Conservation (phyloP, 2,888 invertebrate genomes). For the Mesochorus sp. region DNA sequence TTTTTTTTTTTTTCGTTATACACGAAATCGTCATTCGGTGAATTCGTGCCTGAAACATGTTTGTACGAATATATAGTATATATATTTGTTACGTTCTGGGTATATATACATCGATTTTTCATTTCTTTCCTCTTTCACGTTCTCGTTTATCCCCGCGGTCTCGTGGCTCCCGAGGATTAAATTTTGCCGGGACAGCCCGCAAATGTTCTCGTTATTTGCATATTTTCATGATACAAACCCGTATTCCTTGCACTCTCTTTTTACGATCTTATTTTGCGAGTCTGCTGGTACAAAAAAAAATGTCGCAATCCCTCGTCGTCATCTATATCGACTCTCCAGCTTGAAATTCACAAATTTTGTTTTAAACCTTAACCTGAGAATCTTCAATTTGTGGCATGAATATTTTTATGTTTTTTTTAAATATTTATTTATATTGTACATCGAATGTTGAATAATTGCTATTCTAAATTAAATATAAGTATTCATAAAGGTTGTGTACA, state of each 20-base stretch:
- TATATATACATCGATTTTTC: conserved; percentile 38
- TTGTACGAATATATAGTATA: too few species aligned
- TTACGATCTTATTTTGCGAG: conserved; percentile 19
- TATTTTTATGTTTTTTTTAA: too few species aligned
- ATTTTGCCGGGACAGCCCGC: conserved; percentile 3
- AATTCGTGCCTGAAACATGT: conserved; percentile 57
- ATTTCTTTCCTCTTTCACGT: conserved; percentile 8
- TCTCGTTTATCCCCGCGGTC: not conserved
- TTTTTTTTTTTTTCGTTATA: conserved; percentile 45
- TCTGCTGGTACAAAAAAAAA: conserved; percentile 30
- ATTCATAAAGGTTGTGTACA: too few species aligned
- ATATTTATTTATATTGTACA: too few species aligned
- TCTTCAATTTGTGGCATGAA: too few species aligned
- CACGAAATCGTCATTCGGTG: conserved; percentile 39
- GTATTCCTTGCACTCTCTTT: conserved; percentile 23
- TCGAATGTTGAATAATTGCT: too few species aligned
- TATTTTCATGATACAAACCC: conserved; percentile 33
- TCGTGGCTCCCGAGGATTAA: conserved; percentile 30
- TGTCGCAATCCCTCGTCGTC: conserved; percentile 5
- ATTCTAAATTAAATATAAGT: too few species aligned
- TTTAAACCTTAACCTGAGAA: too few species aligned
- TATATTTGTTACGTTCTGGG: too few species aligned
- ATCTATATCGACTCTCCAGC: too few species aligned
- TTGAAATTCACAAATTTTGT: too few species aligned
- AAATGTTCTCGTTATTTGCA: conserved; percentile 20